phyloP scores from a whole-genome alignment of 2,797 vertebrate genomes.

The Clarias platycephalus region DNA sequence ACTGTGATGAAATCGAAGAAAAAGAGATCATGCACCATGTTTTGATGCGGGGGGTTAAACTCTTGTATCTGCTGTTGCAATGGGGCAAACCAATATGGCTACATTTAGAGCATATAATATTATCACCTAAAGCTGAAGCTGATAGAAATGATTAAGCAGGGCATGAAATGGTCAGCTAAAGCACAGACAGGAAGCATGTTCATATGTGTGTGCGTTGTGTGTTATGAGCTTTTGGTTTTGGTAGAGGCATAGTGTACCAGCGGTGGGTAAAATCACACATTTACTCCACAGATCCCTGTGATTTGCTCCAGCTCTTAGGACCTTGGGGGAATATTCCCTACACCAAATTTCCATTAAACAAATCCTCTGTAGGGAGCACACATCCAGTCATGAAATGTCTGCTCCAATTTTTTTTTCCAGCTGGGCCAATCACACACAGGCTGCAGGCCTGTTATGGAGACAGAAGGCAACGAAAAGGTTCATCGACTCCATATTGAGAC shows the following conservation, averaged over 20 bases:
- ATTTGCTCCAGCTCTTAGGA: conserved; percentile 55
- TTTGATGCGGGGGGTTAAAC: not conserved
- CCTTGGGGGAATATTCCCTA: conserved; percentile 59
- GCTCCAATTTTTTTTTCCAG: conserved; percentile 66
- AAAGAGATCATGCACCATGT: not conserved
- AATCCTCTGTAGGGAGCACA: conserved; percentile 66
- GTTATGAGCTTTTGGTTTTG: conserved; percentile 13
- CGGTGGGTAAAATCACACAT: conserved; percentile 59
- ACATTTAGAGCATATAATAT: not conserved
- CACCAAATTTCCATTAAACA: conserved; percentile 74
- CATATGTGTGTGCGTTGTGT: not conserved
- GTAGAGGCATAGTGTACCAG: conserved; percentile 42
- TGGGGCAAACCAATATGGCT: not conserved
- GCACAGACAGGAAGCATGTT: conserved; percentile 13
- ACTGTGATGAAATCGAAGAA: not conserved
- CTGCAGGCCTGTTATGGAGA: conserved; percentile 26
- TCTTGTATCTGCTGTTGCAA: not conserved
- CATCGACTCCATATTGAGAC: conserved; percentile 34
- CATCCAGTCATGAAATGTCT: conserved; percentile 71
- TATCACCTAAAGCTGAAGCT: not conserved
- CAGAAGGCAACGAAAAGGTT: conserved; percentile 34
- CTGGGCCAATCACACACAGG: conserved; percentile 44
- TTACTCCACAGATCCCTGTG: conserved; percentile 50
- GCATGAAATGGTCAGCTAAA: conserved; percentile 1
- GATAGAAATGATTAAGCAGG: not conserved